Conservation (phyloP, 2,888 invertebrate genomes). For the Spilosoma lubricipeda region DNA sequence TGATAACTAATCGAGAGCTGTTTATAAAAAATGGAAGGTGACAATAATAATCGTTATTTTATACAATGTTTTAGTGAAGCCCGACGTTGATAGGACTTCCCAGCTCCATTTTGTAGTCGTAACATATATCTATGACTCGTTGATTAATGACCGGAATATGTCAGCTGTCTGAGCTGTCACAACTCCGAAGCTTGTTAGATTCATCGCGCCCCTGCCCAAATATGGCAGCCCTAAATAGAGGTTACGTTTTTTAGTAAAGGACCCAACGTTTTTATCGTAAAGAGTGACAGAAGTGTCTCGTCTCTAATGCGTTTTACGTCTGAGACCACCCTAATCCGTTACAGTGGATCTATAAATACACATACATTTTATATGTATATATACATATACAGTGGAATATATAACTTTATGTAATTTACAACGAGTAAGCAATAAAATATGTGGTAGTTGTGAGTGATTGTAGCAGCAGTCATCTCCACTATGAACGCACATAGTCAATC, state of each 20-base stretch:
- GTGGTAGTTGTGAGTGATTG: neutral
- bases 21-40: neutral
- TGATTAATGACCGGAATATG: slow-evolving; percentile 84
- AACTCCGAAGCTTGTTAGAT: slow-evolving; percentile 82
- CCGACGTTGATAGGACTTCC: slow-evolving; percentile 55
- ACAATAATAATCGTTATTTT: slow-evolving; percentile 34
- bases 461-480: neutral
- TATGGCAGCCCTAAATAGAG: slow-evolving; percentile 76
- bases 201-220: slow-evolving; percentile 73
- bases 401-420: neutral
- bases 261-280: slow-evolving; percentile 72
- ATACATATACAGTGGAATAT: neutral
- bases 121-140: slow-evolving; percentile 74
- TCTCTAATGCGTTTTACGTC: slow-evolving; percentile 63
- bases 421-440: neutral
- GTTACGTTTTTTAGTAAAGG: slow-evolving; percentile 74
- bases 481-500: neutral
- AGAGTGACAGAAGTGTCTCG: slow-evolving; percentile 64
- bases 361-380: neutral
- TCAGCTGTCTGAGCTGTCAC: slow-evolving; percentile 84
- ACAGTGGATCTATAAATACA: slow-evolving; percentile 23
- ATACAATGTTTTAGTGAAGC: slow-evolving; percentile 48
- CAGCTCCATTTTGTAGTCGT: slow-evolving; percentile 63
- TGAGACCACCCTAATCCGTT: slow-evolving; percentile 42
- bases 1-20: neutral